A percentile compares a stretch with the other conserved stretches of the same genome.
These are phyloP conservation scores for Epizoanthus scotinus DNA, from an alignment of 92 coral and sea anemone genomes.

Conservation along the genomic window DNA sequence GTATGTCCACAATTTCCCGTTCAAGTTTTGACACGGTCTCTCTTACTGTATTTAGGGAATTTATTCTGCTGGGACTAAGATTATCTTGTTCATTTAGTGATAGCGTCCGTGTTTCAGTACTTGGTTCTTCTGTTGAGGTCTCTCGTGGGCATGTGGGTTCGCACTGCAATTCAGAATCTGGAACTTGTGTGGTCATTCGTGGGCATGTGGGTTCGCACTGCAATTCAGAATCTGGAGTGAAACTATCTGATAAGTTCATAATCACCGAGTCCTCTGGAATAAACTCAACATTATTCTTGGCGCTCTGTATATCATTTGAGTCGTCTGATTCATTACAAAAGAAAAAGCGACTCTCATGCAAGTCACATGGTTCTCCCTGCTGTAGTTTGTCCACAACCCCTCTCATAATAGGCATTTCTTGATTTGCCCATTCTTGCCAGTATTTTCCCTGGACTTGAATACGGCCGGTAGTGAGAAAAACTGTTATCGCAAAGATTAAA, in stretches of 20 bases:
- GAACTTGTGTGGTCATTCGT: not conserved
- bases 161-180: not conserved
- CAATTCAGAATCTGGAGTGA: not conserved
- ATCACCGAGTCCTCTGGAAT: not conserved
- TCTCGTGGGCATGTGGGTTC: not conserved
- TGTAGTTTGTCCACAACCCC: not conserved
- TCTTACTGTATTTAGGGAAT: not conserved
- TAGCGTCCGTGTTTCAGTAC: not conserved
- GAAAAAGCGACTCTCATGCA: not conserved
- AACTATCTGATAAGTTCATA: not conserved
- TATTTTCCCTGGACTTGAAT: conserved; percentile 16
- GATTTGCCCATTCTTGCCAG: not conserved
- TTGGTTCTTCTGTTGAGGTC: not conserved
- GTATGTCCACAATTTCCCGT: not conserved
- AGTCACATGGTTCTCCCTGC: not conserved
- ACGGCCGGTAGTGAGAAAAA: not conserved
- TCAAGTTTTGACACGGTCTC: conserved; percentile 5
- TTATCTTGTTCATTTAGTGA: not conserved
- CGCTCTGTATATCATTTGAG: not conserved
- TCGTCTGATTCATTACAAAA: not conserved
- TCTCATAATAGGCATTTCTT: not conserved
- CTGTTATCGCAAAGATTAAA: not conserved
- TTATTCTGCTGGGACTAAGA: conserved; percentile 10
- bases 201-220: not conserved
- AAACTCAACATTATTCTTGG: not conserved